Conservation (phyloP, 1,140 invertebrate genomes). For the Drosophila watanabei region DNA sequence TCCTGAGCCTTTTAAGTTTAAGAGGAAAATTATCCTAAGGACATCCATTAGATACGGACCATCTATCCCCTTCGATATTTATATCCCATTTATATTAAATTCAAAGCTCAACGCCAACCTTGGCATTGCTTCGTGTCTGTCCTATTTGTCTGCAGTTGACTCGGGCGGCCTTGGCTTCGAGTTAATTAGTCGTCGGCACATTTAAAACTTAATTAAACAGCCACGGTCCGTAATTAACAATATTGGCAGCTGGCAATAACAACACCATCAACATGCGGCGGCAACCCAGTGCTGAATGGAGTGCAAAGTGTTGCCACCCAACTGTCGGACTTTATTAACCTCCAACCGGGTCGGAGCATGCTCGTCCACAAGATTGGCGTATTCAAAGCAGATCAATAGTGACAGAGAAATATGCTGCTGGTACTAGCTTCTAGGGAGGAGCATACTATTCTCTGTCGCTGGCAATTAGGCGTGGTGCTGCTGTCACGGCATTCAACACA, state of each 20-base stretch:
- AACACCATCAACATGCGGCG: conserved; percentile 27
- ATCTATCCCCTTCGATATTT: background rate
- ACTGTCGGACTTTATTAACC: conserved; percentile 62
- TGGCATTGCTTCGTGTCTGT: conserved; percentile 11
- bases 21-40: too few relatives aligned
- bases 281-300: conserved; percentile 9
- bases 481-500: conserved; percentile 56
- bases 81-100: conserved; percentile 4
- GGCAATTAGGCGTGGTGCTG: conserved; percentile 69
- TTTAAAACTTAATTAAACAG: conserved; percentile 75
- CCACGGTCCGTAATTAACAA: conserved; percentile 56
- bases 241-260: conserved; percentile 56
- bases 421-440: background rate
- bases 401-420: conserved; percentile 21
- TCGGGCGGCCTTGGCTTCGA: conserved; percentile 32
- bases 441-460: conserved; percentile 40
- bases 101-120: conserved; percentile 23
- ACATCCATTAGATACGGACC: background rate
- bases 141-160: conserved; percentile 6
- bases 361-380: conserved; percentile 34
- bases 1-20: too few relatives aligned
- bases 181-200: conserved; percentile 64
- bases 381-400: conserved; percentile 52
- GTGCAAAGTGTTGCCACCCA: conserved; percentile 40
- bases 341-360: conserved; percentile 14